Base-by-base conservation (phyloP, 2,113 vertebrate genomes). In the Callaeas wilsoni region DNA sequence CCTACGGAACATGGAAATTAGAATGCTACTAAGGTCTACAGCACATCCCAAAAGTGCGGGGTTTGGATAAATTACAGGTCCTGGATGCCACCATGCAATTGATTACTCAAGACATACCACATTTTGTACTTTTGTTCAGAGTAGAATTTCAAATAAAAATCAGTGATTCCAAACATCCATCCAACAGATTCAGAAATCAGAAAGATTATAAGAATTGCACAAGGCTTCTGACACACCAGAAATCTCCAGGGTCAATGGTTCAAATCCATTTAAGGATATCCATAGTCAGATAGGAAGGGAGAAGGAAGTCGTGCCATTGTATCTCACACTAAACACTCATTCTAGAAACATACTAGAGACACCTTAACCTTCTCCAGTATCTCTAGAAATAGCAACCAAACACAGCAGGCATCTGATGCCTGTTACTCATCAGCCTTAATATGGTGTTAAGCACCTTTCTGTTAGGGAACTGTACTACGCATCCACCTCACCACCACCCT, bases 401-500 rank as follows among this genome's bases (percentile, higher is more conserved):
- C 15, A 23, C 44, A 41, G 16, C 1, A 67, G 27, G 33, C 21
- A 94, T 6, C 70, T 37, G 12, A 73, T 17, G 5, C 7, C 63
- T 85, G 14, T 22, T 41, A 39, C 21, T 78, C 29, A 81, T 78
- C 37, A 53, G 35, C 41, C 29, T 78, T 37, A 60, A 30, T 10
- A 22, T 1, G 9, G 67, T 3, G 1, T 30, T 62, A 49, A 89
- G 26, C 30, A 78, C 4, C 25, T 15, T 82, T 56, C 26, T 26
- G 5, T 62, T 81, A 68, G 13, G 7, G 50, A 87, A 69, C 10
- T 12, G 11, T 22, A 69, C 7, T 20, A 25, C 1, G 1, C 19
- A 60, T 33, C 44, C 17, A 47, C 10, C 64, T 25, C 29, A 74
- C 3, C 13, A 20, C 0, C 5, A 7, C 8, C 4, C 0, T 5